Conservation (phyloP, 2,888 invertebrate species). For the Sisyra terminalis region DNA sequence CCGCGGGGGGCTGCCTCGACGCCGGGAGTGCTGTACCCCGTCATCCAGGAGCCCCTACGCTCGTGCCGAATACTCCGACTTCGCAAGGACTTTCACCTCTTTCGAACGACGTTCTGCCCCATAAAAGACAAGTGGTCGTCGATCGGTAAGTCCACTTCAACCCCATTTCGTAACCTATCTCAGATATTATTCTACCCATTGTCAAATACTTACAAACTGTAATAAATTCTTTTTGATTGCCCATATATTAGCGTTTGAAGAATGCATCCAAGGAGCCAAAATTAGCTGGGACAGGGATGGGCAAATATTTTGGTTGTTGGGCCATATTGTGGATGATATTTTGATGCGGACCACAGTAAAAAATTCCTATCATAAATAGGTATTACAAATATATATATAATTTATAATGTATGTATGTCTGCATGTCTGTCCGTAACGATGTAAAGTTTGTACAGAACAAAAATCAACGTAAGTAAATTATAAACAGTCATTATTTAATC, state of each 20-base stretch:
- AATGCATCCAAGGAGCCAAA: no score
- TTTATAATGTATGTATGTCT: not conserved
- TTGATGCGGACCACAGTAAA: not conserved
- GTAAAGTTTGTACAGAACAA: not conserved
- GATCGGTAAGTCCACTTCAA: slow-evolving; percentile 36
- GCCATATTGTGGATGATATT: not conserved
- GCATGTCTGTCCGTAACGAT: not conserved
- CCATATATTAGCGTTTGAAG: no score
- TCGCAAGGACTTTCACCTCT: slow-evolving; percentile 44
- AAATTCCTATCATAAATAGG: not conserved
- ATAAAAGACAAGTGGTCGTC: slow-evolving; percentile 71
- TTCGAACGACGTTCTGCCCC: slow-evolving; percentile 51
- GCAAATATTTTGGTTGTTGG: not conserved
- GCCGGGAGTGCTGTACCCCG: slow-evolving; percentile 55
- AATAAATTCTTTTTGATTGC: no score
- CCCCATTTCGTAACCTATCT: no score
- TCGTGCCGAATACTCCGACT: slow-evolving; percentile 35
- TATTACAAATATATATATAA: not conserved
- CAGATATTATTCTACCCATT: no score
- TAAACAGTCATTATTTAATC: no score
- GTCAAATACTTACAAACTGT: no score
- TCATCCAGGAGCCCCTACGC: slow-evolving; percentile 36
- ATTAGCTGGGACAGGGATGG: not conserved
- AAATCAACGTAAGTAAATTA: no score
- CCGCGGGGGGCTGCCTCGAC: slow-evolving; percentile 62